Base-by-base conservation (phyloP, 2,888 invertebrate species). In the Heteromyza rotundicornis region DNA sequence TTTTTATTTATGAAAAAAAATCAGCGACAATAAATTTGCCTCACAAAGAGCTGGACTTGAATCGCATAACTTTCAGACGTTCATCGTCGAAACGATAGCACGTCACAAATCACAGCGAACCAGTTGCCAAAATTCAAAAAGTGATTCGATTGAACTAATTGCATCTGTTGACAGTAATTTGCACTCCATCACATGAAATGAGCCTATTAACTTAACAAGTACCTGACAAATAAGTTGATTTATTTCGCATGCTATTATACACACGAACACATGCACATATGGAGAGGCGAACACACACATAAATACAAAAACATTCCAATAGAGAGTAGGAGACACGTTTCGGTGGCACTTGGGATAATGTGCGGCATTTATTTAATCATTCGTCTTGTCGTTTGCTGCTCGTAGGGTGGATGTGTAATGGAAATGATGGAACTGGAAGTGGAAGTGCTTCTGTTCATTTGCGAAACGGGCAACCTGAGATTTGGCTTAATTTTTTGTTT, bases 141-240 rank as follows among this genome's bases (percentile, higher is more conserved):
- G 12, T 32, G 7, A 40, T 40, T n/a, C 40, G 5, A 7, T 40
- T 40, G 10, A 2, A 40, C 14, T 40, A 40, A 40, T n/a, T 40
- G 40, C 40, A 40, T 40, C n/a, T 69, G 49, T 27, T 59, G 67
- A 65, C 71, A 70, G 61, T 62, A 67, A 76, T 76, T 76, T 74
- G 66, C 76, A 71, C 68, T 70, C 70, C 70, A 69, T 74, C 40
- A 40, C 67, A 68, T 73, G 70, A 73, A 74, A 73, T 76, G 70
- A 60, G 73, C 70, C 68, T 74, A 74, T 76, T 74, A 74, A 70
- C 76, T 74, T 74, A 73, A 70, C 74, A 74, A 74, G 75, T 76
- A 74, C 76, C 74, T 76, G 76, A 73, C 74, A 74, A 74, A 76
- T 74, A 74, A 74, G 73, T 76, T 76, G 76, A 74, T 76, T 68